phyloP scores from a whole-genome alignment of 2,888 invertebrate species.

The Thecocarcelia acutangulata region DNA sequence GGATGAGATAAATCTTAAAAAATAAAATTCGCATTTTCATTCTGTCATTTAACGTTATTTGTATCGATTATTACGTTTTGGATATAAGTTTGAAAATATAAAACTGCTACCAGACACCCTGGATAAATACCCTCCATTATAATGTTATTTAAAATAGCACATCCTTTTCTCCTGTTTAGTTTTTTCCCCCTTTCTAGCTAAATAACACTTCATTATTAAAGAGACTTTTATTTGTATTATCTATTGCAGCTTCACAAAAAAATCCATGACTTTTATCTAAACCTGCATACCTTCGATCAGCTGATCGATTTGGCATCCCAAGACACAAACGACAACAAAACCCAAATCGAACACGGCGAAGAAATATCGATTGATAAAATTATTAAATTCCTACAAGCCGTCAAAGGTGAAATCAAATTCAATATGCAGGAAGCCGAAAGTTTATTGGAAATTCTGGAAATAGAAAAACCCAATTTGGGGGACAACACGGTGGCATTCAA shows the following conservation, averaged over 20 bases:
- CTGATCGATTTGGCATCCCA: constrained; percentile 52
- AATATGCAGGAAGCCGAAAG: constrained; percentile 56
- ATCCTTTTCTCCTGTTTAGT: too few species aligned
- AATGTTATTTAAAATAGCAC: too few species aligned
- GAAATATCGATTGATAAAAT: constrained; percentile 50
- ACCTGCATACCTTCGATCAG: constrained; percentile 69
- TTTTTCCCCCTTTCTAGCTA: too few species aligned
- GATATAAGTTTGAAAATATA: too few species aligned
- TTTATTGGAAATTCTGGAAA: constrained; percentile 54
- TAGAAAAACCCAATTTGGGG: constrained; percentile 59
- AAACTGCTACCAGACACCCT: too few species aligned
- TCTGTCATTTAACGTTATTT: too few species aligned
- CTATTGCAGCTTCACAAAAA: constrained; percentile 61
- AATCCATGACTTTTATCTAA: constrained; percentile 69
- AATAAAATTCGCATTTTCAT: too few species aligned
- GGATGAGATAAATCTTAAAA: too few species aligned
- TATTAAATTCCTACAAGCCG: constrained; percentile 48
- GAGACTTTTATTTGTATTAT: background rate
- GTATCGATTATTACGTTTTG: too few species aligned
- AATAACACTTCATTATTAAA: background rate
- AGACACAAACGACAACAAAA: constrained; percentile 57
- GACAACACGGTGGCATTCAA: constrained; percentile 47
- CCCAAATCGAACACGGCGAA: constrained; percentile 61
- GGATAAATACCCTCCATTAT: too few species aligned
- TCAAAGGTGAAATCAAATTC: constrained; percentile 41